Evolutionary conservation across 2,888 invertebrate species (phyloP).

Genomic region (Bimastos eiseni): DNA sequence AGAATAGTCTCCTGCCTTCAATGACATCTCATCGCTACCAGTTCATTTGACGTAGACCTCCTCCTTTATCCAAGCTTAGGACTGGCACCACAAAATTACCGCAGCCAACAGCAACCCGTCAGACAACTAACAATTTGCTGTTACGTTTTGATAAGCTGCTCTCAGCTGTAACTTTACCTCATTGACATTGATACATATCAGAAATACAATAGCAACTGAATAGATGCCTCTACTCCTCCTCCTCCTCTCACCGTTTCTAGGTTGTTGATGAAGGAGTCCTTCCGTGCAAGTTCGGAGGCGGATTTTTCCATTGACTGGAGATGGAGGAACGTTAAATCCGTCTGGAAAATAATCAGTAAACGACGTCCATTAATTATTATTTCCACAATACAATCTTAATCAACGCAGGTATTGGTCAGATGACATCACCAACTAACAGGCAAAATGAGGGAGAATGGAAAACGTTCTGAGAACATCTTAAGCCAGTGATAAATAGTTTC

Average conservation of each 20-base stretch:
- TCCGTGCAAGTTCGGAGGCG: conserved; percentile 85
- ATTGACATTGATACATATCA: background rate
- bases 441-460: background rate
- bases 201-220: background rate
- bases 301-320: conserved; percentile 81
- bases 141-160: too few species aligned
- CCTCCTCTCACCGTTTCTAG: conserved; percentile 82
- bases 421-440: background rate
- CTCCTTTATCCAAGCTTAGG: too few species aligned
- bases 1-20: too few species aligned
- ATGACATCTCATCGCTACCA: too few species aligned
- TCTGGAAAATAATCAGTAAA: too few species aligned
- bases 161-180: too few species aligned
- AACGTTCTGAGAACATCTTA: background rate
- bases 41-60: too few species aligned
- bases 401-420: background rate
- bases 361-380: too few species aligned
- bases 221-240: too few species aligned
- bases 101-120: too few species aligned
- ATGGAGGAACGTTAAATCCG: conserved; percentile 52
- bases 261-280: conserved; percentile 93
- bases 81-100: too few species aligned
- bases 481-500: background rate
- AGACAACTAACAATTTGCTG: too few species aligned
- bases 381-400: background rate